A percentile compares a stretch with the other conserved stretches of the same genome.
These are phyloP conservation scores for Axis porcinus DNA, from an alignment of 2,113 vertebrate genomes.

Conservation along the genomic window DNA sequence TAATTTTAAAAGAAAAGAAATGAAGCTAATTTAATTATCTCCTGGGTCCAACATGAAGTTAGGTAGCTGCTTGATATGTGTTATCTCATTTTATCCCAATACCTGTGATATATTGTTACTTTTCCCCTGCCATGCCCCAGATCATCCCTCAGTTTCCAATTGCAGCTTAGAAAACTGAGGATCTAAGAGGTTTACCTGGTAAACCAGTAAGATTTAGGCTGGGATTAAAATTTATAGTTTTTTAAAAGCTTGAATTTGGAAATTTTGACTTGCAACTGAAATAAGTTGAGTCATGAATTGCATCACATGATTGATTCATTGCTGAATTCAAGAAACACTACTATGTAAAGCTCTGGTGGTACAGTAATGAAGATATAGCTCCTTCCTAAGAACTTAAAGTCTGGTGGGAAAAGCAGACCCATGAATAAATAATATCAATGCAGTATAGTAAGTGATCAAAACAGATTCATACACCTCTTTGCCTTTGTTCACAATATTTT, in stretches of 20 bases:
- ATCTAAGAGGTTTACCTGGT: not conserved
- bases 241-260: not conserved
- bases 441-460: not conserved
- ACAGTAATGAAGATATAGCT: not conserved
- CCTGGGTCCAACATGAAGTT: not conserved
- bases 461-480: not conserved
- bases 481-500: not conserved
- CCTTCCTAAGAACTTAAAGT: not conserved
- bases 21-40: not conserved
- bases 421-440: not conserved
- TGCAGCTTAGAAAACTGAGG: not conserved
- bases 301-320: not conserved
- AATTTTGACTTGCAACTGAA: not conserved
- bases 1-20: not conserved
- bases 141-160: accelerated
- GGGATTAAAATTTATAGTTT: not conserved
- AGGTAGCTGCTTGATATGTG: not conserved
- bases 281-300: not conserved
- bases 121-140: not conserved
- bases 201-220: not conserved
- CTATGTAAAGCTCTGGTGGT: not conserved
- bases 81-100: not conserved
- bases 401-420: not conserved
- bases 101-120: not conserved
- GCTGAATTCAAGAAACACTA: not conserved